These are phyloP conservation scores for Poecilia velifera DNA, from an alignment of 2,797 vertebrate genomes.

Conservation along the genomic window DNA sequence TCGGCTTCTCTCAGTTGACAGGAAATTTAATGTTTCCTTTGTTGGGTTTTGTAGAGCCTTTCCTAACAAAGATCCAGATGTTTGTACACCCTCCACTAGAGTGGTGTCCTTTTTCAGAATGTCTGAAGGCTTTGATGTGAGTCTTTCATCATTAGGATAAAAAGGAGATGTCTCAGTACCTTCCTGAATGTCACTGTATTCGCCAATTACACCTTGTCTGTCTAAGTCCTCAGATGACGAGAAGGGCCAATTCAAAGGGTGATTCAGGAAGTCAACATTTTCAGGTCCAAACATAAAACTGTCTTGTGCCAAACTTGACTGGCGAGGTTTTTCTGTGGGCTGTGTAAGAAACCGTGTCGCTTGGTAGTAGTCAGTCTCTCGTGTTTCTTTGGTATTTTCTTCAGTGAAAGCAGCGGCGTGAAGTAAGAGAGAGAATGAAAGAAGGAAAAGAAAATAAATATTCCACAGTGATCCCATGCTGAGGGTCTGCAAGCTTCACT, in stretches of 20 bases:
- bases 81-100: constrained; percentile 20
- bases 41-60: constrained; percentile 7
- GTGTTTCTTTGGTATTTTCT: constrained; percentile 40
- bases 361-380: constrained; percentile 31
- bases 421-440: constrained; percentile 51
- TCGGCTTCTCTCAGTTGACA: constrained; percentile 37
- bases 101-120: constrained; percentile 10
- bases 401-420: constrained; percentile 30
- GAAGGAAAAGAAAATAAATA: constrained; percentile 58
- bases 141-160: constrained; percentile 27
- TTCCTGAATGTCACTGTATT: constrained; percentile 66
- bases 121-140: constrained; percentile 24
- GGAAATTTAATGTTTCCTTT: constrained; percentile 27
- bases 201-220: constrained; percentile 70
- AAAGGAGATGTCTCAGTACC: constrained; percentile 37
- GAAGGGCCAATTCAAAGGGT: constrained; percentile 50
- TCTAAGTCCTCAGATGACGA: constrained; percentile 50
- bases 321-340: constrained; percentile 29
- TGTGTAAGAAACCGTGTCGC: constrained; percentile 13
- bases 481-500: constrained; percentile 42
- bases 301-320: constrained; percentile 19
- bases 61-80: constrained; percentile 25
- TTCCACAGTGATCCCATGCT: constrained; percentile 67
- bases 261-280: constrained; percentile 44
- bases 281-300: constrained; percentile 36